Base-by-base conservation (phyloP, 2,888 invertebrate species). In the Teleogryllus oceanicus region DNA sequence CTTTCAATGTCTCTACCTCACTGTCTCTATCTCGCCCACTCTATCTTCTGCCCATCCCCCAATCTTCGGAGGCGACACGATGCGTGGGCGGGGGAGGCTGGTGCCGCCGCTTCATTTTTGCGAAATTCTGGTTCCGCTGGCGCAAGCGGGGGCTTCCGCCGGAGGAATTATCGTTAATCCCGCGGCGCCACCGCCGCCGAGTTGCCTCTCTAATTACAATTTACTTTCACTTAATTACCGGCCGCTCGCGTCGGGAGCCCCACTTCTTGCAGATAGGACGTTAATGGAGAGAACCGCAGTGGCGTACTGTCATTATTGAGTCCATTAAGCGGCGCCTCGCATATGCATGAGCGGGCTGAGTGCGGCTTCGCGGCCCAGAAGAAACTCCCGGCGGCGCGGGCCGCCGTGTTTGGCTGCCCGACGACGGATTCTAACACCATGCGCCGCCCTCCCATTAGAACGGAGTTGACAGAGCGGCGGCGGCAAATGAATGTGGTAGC, bases 241-340 rank as follows among this genome's bases (percentile, higher is more conserved):
- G 62, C 62, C 13, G 62, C 62, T 62, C 62, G 16, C 12, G 62
- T 8, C 62, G 62, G 62, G 11, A 11, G 16, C 13, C 62, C 62
- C 62, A 62, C 62, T 62, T 62, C 62, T 62, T 62, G 62, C 62
- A n/a, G 62, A 62, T 13, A 62, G 62, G 62, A 13, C 62, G 62
- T 62, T 62, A 62, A 62, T 62, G 62, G 62, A 62, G 62, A 62
- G 62, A 62, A 62, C 62, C 62, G 62, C 62, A 8, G 62, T 62
- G 62, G 62, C 62, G 62, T 62, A 62, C 62, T 62, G 62, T 62
- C 62, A 62, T 62, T 62, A 62, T 62, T 62, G 62, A 62, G 62
- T 62, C 62, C 62, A 62, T 62, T 62, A 62, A n/a, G 37, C 37
- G 8, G 62, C 3, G 16, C 16, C 62, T 62, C 62, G 62, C 62